Conservation (phyloP, 2,797 vertebrate genomes). For the Acipenser ruthenus region DNA sequence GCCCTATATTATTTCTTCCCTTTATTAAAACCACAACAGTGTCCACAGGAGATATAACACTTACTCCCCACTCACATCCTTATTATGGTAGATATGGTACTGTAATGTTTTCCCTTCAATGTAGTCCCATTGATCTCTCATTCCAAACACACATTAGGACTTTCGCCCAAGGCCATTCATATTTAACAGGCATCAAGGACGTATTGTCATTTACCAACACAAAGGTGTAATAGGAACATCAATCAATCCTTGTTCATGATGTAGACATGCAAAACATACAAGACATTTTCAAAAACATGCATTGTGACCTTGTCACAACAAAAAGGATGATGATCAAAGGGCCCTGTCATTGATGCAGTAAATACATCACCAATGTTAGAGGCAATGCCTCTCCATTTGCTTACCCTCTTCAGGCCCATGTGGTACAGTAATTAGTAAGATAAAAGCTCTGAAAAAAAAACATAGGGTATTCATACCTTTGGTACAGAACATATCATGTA, state of each 20-base stretch:
- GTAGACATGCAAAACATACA: conserved; percentile 7
- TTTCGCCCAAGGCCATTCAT: background rate
- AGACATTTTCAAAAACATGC: conserved; percentile 6
- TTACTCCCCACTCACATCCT: background rate
- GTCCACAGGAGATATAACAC: conserved; percentile 1
- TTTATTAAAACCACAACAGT: background rate
- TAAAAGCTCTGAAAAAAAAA: conserved; percentile 10
- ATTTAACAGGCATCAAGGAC: background rate
- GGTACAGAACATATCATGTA: too few species aligned
- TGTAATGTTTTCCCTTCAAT: background rate
- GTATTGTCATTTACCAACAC: background rate
- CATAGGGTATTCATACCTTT: background rate
- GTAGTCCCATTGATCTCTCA: background rate
- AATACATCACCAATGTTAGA: background rate
- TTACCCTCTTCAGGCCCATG: conserved; percentile 20
- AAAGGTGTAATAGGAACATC: conserved; percentile 2
- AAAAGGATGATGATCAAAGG: background rate
- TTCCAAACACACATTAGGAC: too few species aligned
- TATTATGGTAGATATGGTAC: background rate
- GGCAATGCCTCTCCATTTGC: conserved; percentile 13
- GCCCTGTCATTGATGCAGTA: background rate
- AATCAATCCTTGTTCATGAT: conserved; percentile 2
- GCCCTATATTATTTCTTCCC: background rate
- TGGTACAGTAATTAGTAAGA: background rate
- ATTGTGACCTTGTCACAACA: conserved; percentile 1